These are phyloP conservation scores for Sphaerophoria rueppellii DNA, from an alignment of 2,888 invertebrate genomes.

Conservation along the genomic window DNA sequence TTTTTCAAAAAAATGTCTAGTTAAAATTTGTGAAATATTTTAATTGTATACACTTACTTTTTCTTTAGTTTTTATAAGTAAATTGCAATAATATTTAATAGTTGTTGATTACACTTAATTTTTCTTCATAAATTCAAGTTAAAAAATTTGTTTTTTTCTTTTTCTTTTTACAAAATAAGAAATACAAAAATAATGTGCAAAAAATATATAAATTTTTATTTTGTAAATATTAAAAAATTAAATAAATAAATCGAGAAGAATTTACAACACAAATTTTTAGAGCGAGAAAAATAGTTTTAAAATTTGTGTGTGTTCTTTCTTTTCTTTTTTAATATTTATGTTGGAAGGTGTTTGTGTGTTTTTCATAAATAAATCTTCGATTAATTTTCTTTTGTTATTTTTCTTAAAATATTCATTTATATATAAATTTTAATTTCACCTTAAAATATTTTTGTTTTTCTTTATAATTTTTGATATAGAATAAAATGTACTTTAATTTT, in stretches of 20 bases:
- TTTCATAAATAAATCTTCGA: conserved; percentile 40
- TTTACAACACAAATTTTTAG: background rate
- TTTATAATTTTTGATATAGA: conserved; percentile 2
- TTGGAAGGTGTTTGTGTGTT: conserved; percentile 42
- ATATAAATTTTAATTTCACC: conserved; percentile 57
- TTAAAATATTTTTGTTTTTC: conserved; percentile 30
- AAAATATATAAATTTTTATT: conserved; percentile 13
- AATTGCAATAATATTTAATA: conserved; percentile 29
- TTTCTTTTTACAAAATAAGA: conserved; percentile 7
- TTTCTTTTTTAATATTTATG: background rate
- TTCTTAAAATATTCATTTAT: conserved; percentile 52
- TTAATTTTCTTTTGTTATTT: conserved; percentile 25
- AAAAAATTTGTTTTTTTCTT: conserved; percentile 2
- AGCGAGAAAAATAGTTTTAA: conserved; percentile 24
- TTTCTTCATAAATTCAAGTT: background rate
- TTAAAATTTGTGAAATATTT: conserved; percentile 47
- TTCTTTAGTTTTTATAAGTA: conserved; percentile 12
- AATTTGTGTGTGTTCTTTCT: conserved; percentile 22
- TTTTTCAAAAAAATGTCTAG: conserved; percentile 17
- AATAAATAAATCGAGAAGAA: conserved; percentile 32
- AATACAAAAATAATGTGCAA: conserved; percentile 49
- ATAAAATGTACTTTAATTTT: conserved; percentile 46
- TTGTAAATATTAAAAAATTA: conserved; percentile 8
- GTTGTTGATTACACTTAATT: conserved; percentile 26
- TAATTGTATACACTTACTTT: background rate